Conservation (phyloP, 2,113 vertebrate species). For the Chitala chitala region DNA sequence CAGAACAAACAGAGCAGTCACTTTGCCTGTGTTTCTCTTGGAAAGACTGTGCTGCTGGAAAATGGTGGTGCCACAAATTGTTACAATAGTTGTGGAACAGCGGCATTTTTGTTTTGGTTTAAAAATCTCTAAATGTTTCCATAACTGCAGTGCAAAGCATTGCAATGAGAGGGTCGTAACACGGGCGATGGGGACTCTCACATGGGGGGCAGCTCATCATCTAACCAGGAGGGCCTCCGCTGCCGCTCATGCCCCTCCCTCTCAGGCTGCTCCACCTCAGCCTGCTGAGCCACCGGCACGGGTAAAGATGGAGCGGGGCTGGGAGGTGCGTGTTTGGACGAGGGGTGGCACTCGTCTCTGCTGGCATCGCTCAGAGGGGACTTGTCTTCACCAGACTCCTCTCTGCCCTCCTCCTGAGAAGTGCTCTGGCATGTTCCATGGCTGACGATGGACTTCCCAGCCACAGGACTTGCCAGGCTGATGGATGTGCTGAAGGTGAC, state of each 20-base stretch:
- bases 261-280: constrained; percentile 39
- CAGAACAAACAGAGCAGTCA: neutral
- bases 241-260: constrained; percentile 40
- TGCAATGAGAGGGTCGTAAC: neutral
- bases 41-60: no score
- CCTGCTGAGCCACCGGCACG: constrained; percentile 53
- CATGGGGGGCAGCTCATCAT: constrained; percentile 63
- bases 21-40: no score
- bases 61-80: no score
- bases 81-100: neutral
- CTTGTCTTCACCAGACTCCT: constrained; percentile 45
- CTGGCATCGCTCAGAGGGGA: constrained; percentile 31
- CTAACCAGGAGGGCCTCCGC: constrained; percentile 56
- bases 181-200: constrained; percentile 53
- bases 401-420: constrained; percentile 36
- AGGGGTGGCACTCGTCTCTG: constrained; percentile 55
- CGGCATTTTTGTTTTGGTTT: neutral
- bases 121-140: no score
- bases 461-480: constrained; percentile 45
- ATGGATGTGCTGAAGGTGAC: neutral
- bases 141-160: neutral
- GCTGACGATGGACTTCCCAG: constrained; percentile 42
- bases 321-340: constrained; percentile 43
- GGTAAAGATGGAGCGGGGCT: constrained; percentile 52
- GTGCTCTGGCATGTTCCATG: constrained; percentile 40